Evolutionary conservation across 2,888 invertebrate genomes (phyloP).

Genomic region (Nomada lathburiana): DNA sequence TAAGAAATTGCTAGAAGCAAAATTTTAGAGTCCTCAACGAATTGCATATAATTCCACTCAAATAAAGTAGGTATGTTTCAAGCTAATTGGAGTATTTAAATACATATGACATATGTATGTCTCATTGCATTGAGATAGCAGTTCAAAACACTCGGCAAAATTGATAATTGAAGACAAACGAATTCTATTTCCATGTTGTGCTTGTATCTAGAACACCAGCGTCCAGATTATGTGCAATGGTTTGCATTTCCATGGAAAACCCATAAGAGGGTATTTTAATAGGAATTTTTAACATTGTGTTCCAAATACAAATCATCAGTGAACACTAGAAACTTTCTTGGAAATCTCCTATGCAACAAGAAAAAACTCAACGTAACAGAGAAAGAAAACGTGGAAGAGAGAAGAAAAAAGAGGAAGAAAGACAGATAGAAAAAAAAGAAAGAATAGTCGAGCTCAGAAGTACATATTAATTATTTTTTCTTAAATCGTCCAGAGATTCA

Average conservation of each 20-base stretch:
- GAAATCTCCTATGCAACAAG: not conserved
- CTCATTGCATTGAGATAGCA: not conserved
- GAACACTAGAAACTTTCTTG: not conserved
- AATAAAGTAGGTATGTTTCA: not conserved
- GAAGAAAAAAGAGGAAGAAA: too few species aligned
- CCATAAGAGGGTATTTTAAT: not conserved
- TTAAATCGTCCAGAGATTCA: slow-evolving; percentile 70
- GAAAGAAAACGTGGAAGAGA: not conserved
- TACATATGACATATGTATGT: not conserved
- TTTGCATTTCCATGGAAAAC: not conserved
- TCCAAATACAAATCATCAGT: slow-evolving; percentile 19
- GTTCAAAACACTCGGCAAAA: not conserved
- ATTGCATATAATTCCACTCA: not conserved
- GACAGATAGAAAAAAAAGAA: slow-evolving; percentile 16
- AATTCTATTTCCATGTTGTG: not conserved
- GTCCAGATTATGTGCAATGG: not conserved
- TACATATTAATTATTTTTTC: slow-evolving; percentile 52
- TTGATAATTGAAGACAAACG: not conserved
- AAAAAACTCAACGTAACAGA: not conserved
- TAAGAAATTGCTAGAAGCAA: not conserved
- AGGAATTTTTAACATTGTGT: slow-evolving; percentile 16
- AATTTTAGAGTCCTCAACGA: too few species aligned
- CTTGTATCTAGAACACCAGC: not conserved
- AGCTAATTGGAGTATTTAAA: not conserved
- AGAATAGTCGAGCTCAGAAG: slow-evolving; percentile 71